Conservation (phyloP, 2,113 vertebrate genomes). For the Oriolus oriolus region DNA sequence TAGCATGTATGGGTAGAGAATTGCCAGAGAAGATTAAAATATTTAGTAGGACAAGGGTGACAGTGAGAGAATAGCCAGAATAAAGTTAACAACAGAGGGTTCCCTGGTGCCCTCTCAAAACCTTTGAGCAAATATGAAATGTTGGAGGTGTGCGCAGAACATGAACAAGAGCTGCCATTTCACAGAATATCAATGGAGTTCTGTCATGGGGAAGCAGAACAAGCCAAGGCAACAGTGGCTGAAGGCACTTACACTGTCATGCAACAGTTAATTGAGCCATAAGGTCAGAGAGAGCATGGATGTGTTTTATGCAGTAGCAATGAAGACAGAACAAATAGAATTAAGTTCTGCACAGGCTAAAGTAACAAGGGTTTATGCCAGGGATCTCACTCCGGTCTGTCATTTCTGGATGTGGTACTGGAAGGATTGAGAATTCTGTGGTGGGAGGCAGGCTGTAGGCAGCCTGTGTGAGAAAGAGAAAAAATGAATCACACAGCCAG, state of each 20-base stretch:
- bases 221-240: background rate
- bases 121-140: background rate
- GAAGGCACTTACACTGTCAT: background rate
- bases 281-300: background rate
- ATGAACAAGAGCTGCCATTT: background rate
- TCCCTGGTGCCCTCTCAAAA: background rate
- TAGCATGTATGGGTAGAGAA: background rate
- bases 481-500: background rate
- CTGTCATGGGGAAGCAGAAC: background rate
- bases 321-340: background rate
- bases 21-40: background rate
- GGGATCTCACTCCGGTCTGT: background rate
- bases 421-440: background rate
- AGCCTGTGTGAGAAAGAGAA: background rate
- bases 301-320: background rate
- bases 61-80: background rate
- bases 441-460: background rate
- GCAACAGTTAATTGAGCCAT: background rate
- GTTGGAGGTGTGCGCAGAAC: background rate
- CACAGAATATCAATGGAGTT: background rate
- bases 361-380: background rate
- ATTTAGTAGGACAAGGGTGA: background rate
- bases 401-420: background rate
- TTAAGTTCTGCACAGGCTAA: background rate
- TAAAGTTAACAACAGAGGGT: background rate